These are phyloP conservation scores for Elymnias hypermnestra DNA, from an alignment of 1,140 invertebrate genomes.

Conservation along the genomic window DNA sequence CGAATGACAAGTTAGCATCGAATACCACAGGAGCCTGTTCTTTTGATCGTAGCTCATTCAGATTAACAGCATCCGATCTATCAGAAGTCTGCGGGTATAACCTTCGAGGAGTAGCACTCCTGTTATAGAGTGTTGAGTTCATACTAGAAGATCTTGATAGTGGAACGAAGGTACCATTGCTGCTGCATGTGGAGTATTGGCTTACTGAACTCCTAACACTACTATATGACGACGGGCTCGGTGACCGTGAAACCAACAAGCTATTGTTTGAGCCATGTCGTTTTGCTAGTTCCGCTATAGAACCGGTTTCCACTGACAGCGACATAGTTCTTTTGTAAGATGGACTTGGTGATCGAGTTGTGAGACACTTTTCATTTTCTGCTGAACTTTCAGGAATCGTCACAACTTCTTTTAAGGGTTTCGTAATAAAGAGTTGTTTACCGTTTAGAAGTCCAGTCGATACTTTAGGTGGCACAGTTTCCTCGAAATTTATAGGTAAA, in stretches of 20 bases:
- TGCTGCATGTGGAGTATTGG: constrained; percentile 70
- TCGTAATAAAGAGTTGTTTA: constrained; percentile 62
- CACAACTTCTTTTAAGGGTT: constrained; percentile 65
- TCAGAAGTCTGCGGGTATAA: constrained; percentile 80
- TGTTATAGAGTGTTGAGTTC: constrained; percentile 56
- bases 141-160: constrained; percentile 62
- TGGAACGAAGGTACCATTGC: constrained; percentile 59
- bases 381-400: constrained; percentile 44
- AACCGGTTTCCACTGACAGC: constrained; percentile 67
- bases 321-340: constrained; percentile 55
- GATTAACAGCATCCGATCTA: constrained; percentile 55
- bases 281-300: constrained; percentile 65
- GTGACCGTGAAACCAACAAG: constrained; percentile 60
- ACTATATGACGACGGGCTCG: constrained; percentile 60
- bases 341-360: constrained; percentile 64
- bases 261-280: constrained; percentile 48
- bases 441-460: constrained; percentile 44
- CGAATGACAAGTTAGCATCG: constrained; percentile 87
- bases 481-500: constrained; percentile 63
- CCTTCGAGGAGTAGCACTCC: constrained; percentile 76
- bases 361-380: constrained; percentile 45
- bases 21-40: constrained; percentile 87
- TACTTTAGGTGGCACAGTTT: constrained; percentile 48
- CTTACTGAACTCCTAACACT: constrained; percentile 61
- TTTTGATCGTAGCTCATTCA: constrained; percentile 77